Percentiles rank a stretch among this genome's conserved stretches.
These are phyloP conservation scores for Onychostruthus taczanowskii DNA, from an alignment of 2,113 vertebrate genomes.

Conservation along the genomic window DNA sequence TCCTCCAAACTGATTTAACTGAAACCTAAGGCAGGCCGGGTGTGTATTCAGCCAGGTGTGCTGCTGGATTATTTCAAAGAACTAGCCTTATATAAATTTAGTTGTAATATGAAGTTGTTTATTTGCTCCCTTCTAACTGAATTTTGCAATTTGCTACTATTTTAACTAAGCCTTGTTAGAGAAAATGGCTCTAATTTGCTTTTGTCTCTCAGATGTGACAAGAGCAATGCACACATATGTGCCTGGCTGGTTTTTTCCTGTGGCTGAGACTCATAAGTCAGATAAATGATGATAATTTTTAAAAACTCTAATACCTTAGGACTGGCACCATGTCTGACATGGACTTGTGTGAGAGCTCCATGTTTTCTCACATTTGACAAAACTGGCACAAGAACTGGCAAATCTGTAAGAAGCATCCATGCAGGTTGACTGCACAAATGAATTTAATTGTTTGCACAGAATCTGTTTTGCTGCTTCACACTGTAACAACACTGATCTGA, in stretches of 20 bases:
- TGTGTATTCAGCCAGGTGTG: not conserved
- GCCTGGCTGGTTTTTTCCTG: not conserved
- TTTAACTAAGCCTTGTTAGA: not conserved
- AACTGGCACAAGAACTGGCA: not conserved
- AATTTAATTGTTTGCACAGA: slow-evolving; percentile 19
- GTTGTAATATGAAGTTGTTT: not conserved
- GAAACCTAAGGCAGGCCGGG: not conserved
- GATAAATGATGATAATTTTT: not conserved
- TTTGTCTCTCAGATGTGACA: not conserved
- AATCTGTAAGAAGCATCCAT: not conserved
- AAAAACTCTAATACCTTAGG: not conserved
- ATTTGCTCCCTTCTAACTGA: not conserved
- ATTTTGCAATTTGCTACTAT: not conserved
- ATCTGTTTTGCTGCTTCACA: not conserved
- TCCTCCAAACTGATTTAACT: not conserved
- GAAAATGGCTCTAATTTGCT: not conserved
- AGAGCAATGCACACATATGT: fast-evolving
- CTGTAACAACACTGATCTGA: not conserved
- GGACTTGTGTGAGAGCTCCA: not conserved
- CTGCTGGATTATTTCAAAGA: not conserved
- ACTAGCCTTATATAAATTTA: too few species aligned
- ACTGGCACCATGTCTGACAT: not conserved
- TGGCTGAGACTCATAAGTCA: not conserved
- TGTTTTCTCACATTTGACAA: not conserved
- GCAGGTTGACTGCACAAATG: slow-evolving; percentile 27